Percentiles rank a stretch among this genome's conserved stretches.
phyloP scores from a whole-genome alignment of 2,113 vertebrate species.

The Psilopsiagon aymara region DNA sequence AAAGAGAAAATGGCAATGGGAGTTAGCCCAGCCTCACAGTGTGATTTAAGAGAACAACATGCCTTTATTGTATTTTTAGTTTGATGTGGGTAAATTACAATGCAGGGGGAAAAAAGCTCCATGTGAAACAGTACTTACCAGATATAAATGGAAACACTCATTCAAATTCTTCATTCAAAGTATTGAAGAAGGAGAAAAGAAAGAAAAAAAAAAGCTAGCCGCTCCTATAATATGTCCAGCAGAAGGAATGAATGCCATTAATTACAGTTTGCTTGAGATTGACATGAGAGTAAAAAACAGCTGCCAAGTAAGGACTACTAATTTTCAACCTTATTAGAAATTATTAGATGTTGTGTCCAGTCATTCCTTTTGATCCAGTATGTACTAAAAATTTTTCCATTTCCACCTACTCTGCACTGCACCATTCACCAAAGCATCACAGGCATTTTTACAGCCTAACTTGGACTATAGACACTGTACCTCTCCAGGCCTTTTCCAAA shows the following conservation, averaged over 20 bases:
- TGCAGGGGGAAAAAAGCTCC: neutral
- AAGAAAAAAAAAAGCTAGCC: neutral
- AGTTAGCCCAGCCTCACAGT: neutral
- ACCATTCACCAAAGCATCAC: neutral
- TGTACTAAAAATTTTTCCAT: neutral
- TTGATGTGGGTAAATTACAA: constrained; percentile 58
- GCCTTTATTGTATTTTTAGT: constrained; percentile 62
- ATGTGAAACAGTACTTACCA: constrained; percentile 52
- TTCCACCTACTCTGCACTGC: neutral
- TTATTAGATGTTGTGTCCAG: neutral
- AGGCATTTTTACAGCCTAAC: neutral
- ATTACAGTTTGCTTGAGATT: constrained; percentile 11
- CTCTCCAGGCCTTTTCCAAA: neutral
- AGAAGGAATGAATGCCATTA: neutral
- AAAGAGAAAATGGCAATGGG: constrained; percentile 64
- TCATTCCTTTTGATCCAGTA: neutral
- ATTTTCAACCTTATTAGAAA: constrained; percentile 26
- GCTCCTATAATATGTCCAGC: neutral
- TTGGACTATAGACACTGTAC: neutral
- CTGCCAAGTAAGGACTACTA: neutral
- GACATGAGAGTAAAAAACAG: constrained; percentile 9
- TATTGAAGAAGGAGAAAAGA: neutral
- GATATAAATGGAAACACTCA: constrained; percentile 62
- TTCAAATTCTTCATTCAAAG: constrained; percentile 41
- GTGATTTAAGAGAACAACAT: constrained; percentile 66